phyloP scores from a whole-genome alignment of 2,888 invertebrate species.

The Acrobasis repandana region DNA sequence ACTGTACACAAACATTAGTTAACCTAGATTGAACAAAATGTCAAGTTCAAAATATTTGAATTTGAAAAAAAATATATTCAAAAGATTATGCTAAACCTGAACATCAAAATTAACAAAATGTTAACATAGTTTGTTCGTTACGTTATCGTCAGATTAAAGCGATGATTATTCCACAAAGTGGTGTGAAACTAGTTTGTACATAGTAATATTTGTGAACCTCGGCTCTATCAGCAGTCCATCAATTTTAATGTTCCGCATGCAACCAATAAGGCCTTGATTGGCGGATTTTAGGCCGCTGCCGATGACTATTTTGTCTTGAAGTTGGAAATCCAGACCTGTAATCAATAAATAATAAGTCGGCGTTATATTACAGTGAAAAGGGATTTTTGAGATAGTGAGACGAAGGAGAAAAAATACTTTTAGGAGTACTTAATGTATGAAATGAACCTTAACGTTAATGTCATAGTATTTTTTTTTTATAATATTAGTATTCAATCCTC shows the following conservation, averaged over 20 bases:
- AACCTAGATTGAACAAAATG: neutral
- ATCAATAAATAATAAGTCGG: neutral
- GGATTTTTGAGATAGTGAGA: too few species aligned
- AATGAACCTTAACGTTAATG: too few species aligned
- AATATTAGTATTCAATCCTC: too few species aligned
- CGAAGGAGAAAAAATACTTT: too few species aligned
- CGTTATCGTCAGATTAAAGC: neutral
- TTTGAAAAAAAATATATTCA: too few species aligned
- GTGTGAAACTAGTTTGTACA: neutral
- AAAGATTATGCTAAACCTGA: too few species aligned
- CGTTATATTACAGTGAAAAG: too few species aligned
- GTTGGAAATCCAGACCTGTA: constrained; percentile 84
- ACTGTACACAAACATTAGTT: too few species aligned
- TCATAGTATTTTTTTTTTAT: too few species aligned
- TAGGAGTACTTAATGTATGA: too few species aligned
- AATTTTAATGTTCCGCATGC: constrained; percentile 94
- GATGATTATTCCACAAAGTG: neutral
- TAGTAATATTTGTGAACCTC: constrained; percentile 45
- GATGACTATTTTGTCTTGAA: constrained; percentile 88
- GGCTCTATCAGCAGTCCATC: constrained; percentile 92
- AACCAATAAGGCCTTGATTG: constrained; percentile 92
- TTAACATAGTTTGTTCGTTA: neutral
- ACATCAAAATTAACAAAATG: too few species aligned
- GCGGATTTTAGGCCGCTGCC: constrained; percentile 90
- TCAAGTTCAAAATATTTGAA: too few species aligned